phyloP scores from a whole-genome alignment of 1,140 invertebrate species.

The Formica exsecta region DNA sequence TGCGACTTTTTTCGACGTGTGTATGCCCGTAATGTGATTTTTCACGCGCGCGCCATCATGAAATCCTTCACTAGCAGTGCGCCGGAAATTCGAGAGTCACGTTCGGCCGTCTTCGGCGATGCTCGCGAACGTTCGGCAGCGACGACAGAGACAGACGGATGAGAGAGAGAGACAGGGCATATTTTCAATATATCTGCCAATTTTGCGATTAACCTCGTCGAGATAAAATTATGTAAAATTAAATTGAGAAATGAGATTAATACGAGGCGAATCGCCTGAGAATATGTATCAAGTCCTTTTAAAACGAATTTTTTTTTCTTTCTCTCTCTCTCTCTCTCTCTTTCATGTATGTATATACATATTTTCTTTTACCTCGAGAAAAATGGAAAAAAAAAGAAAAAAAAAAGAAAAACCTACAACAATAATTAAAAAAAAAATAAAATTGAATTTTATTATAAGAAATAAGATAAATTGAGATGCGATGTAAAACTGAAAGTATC shows the following conservation, averaged over 20 bases:
- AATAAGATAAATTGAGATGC: too few species aligned
- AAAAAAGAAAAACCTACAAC: too few species aligned
- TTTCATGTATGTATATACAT: too few species aligned
- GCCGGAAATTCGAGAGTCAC: conserved; percentile 28
- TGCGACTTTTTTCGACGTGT: conserved; percentile 1
- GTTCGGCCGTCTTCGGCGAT: conserved; percentile 13
- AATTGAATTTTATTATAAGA: too few species aligned
- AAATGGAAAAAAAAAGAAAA: too few species aligned
- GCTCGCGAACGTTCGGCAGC: conserved; percentile 4
- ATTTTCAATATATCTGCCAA: not conserved
- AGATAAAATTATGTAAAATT: not conserved
- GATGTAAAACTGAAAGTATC: not conserved
- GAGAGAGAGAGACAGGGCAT: not conserved
- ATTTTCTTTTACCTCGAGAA: too few species aligned
- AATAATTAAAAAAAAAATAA: too few species aligned
- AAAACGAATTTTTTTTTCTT: too few species aligned
- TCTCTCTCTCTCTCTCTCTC: too few species aligned
- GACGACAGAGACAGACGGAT: not conserved
- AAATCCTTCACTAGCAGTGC: not conserved
- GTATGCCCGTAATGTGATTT: conserved; percentile 37
- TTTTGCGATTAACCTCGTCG: not conserved
- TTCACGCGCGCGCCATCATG: conserved; percentile 66
- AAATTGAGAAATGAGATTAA: not conserved
- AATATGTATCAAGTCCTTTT: too few species aligned
- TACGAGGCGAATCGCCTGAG: not conserved